phyloP scores from a whole-genome alignment of 2,797 vertebrate species.

The Squalus acanthias region DNA sequence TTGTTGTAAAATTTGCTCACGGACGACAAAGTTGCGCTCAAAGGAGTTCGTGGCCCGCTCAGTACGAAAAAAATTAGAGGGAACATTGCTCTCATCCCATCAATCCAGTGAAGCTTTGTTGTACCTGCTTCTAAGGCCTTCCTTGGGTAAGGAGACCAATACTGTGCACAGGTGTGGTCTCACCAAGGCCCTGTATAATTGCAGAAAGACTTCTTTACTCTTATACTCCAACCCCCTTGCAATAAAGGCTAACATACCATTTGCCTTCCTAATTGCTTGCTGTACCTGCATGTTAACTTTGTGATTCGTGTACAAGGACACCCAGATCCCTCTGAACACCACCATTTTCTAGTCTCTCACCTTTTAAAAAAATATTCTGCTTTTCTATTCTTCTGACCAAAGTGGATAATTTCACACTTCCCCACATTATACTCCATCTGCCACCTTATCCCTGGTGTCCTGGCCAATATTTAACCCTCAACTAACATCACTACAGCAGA shows the following conservation, averaged over 20 bases:
- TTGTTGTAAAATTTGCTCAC: too few relatives aligned
- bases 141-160: neutral
- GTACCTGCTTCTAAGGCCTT: neutral
- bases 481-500: neutral
- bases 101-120: neutral
- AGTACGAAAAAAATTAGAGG: too few relatives aligned
- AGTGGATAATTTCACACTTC: neutral
- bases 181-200: neutral
- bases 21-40: too few relatives aligned
- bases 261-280: neutral
- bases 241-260: neutral
- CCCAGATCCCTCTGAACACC: neutral
- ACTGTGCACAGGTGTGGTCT: neutral
- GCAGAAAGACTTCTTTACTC: neutral
- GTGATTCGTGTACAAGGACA: neutral
- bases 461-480: neutral
- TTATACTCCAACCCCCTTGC: neutral
- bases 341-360: neutral
- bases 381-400: neutral
- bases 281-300: too few relatives aligned
- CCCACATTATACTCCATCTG: neutral
- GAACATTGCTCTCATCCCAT: neutral
- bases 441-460: neutral
- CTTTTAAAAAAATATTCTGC: neutral
- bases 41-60: too few relatives aligned